phyloP scores from a whole-genome alignment of 37 sponge, comb jelly and placozoan genomes.

The Ianthella basta region DNA sequence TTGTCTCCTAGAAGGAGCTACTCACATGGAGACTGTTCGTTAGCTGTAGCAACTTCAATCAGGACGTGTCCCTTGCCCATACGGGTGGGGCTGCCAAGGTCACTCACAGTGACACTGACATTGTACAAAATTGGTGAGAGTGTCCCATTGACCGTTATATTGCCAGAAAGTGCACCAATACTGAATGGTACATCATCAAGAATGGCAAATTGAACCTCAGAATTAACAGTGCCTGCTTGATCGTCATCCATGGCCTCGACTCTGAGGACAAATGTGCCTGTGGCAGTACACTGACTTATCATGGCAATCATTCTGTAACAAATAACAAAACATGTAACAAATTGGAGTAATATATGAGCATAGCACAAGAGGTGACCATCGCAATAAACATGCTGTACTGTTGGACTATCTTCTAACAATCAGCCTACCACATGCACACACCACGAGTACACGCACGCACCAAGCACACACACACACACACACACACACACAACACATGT shows the following conservation, averaged over 20 bases:
- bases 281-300: background rate
- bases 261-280: constrained; percentile 12
- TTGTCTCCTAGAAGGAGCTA: too few relatives aligned
- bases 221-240: constrained; percentile 35
- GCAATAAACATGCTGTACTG: too few relatives aligned
- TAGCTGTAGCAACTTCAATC: constrained; percentile 18
- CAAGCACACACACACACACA: too few relatives aligned
- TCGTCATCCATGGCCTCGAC: constrained; percentile 40
- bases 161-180: constrained; percentile 41
- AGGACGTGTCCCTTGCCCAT: background rate
- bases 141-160: constrained; percentile 48
- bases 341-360: too few relatives aligned
- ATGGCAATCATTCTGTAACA: background rate
- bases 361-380: too few relatives aligned
- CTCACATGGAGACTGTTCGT: too few relatives aligned
- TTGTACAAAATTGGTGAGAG: background rate
- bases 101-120: background rate
- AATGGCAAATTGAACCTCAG: constrained; percentile 29
- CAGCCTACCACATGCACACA: too few relatives aligned
- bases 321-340: too few relatives aligned
- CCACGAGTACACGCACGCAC: too few relatives aligned
- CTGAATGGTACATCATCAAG: constrained; percentile 40
- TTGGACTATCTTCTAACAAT: too few relatives aligned
- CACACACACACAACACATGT: too few relatives aligned
- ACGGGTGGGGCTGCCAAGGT: background rate